Percentiles rank a stretch among this genome's conserved stretches.
Evolutionary conservation across 2,113 vertebrate species (phyloP).

Genomic region (Manacus vitellinus): DNA sequence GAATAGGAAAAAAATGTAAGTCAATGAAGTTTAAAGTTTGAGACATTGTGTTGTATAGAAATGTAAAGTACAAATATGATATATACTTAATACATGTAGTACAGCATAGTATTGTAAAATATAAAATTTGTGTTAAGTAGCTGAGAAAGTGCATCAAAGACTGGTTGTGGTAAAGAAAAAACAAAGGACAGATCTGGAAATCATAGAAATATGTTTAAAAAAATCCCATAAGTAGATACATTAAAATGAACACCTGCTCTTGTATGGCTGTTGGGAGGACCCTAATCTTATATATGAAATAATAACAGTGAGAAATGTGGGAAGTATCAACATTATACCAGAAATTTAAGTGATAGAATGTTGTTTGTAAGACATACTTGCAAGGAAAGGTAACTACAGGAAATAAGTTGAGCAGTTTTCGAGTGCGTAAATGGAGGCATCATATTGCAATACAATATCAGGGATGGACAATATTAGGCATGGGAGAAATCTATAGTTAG

Average conservation of each 20-base stretch:
- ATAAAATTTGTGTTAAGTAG: background rate
- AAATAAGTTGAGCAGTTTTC: background rate
- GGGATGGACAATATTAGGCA: accelerated
- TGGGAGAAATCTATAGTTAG: background rate
- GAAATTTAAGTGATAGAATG: background rate
- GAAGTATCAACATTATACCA: background rate
- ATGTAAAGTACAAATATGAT: background rate
- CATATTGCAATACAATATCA: background rate
- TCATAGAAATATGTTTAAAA: background rate
- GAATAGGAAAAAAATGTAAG: background rate
- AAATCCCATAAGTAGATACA: background rate
- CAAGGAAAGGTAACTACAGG: background rate
- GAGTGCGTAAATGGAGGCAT: background rate
- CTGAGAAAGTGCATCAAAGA: background rate
- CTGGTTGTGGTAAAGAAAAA: background rate
- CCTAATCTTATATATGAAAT: background rate
- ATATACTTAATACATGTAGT: background rate
- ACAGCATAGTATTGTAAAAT: background rate
- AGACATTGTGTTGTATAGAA: background rate
- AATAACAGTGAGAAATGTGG: background rate
- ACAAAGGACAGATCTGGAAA: background rate
- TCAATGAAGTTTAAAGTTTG: background rate
- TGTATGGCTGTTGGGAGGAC: background rate
- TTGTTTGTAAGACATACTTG: background rate
- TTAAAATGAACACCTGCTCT: background rate